phyloP scores from a whole-genome alignment of 2,113 vertebrate species.

The Spea multiplicata region DNA sequence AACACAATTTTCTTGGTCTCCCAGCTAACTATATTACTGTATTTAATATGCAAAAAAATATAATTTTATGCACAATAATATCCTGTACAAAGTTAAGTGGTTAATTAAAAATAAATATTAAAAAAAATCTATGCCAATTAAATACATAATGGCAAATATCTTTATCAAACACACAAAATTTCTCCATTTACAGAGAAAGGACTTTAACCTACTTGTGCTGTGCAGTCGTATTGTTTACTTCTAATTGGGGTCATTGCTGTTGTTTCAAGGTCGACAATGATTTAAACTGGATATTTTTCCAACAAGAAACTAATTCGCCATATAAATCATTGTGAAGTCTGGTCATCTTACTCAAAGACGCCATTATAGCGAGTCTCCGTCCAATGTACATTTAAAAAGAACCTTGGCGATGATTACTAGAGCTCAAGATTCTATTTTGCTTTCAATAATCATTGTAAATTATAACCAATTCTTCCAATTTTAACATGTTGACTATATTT shows the following conservation, averaged over 20 bases:
- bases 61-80: no score
- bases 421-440: background rate
- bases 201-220: rapidly evolving
- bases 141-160: no score
- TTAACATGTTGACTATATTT: no score
- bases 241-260: conserved; percentile 40
- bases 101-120: no score
- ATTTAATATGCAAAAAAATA: no score
- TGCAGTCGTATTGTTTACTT: conserved; percentile 29
- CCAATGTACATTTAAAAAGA: conserved; percentile 33
- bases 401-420: conserved; percentile 39
- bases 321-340: conserved; percentile 58
- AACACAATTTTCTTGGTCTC: no score
- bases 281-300: conserved; percentile 57
- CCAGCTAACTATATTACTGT: no score
- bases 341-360: conserved; percentile 53
- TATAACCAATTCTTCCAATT: background rate
- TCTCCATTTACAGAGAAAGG: background rate
- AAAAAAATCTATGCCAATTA: no score
- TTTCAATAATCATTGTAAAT: background rate
- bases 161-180: background rate
- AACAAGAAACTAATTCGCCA: conserved; percentile 45
- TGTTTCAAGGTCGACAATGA: conserved; percentile 56
- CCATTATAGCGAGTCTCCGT: conserved; percentile 48
- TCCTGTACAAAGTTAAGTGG: no score